Conservation (phyloP, 2,888 invertebrate genomes). For the Drosophila buzzatii region DNA sequence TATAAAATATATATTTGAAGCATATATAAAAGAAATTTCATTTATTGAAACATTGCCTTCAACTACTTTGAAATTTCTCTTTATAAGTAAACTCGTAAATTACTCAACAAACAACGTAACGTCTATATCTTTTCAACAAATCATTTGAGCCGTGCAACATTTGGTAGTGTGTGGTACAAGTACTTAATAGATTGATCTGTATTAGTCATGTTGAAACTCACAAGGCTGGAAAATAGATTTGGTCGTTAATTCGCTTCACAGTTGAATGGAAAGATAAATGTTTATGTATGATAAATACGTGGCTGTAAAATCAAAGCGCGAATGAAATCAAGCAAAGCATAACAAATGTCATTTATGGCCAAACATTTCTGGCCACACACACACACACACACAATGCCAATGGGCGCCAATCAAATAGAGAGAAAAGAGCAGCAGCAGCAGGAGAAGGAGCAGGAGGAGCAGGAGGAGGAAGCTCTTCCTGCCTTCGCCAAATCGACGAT, state of each 20-base stretch:
- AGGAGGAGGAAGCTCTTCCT: background rate
- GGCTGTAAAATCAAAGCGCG: conserved; percentile 63
- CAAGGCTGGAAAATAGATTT: conserved; percentile 35
- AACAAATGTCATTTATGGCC: conserved; percentile 79
- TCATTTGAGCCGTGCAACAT: background rate
- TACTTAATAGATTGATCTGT: conserved; percentile 28
- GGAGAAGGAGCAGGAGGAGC: background rate
- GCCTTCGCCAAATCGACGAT: conserved; percentile 68
- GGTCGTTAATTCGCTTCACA: conserved; percentile 46
- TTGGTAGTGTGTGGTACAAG: background rate
- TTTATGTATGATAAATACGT: conserved; percentile 67
- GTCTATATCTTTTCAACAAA: background rate
- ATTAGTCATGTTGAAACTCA: conserved; percentile 20
- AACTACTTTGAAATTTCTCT: no score
- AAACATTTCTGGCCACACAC: conserved; percentile 54
- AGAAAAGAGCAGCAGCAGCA: background rate
- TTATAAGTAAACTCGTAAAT: no score
- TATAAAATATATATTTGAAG: no score
- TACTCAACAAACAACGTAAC: background rate
- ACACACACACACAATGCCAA: conserved; percentile 4
- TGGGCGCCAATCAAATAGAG: conserved; percentile 3
- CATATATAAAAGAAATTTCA: no score
- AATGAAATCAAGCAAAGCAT: conserved; percentile 74
- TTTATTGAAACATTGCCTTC: no score
- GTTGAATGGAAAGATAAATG: conserved; percentile 56